Evolutionary conservation across 2,113 vertebrate species (phyloP), one percentile per base, ranked within the genome.

Genomic region (Eulemur macaco): DNA sequence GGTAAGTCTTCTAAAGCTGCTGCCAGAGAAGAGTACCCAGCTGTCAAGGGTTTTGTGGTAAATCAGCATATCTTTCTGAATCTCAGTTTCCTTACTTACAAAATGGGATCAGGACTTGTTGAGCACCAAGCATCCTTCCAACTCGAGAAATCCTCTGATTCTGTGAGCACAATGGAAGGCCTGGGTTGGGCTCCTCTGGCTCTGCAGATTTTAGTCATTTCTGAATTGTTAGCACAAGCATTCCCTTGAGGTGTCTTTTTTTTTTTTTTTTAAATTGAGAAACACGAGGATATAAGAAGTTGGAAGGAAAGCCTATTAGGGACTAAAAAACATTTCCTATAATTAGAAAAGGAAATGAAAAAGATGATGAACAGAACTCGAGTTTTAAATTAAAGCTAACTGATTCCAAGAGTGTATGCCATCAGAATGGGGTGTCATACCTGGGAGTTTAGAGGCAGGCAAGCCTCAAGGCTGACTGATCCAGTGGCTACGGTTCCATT

Each of bases 261-360:
- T 84, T 71, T 52, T 56, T 81, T 77, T 78, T 42, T 42, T 42
- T 42, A 84, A 95, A 89, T 66, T 77, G 9, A 68, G 45, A 27
- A 96, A 89, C 3, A 25, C 15, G 52, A 96, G 34, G 14, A 78
- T 42, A 45, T 4, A 74, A 52, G 18, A 82, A 69, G 52, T 86
- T 96, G 29, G 27, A 84, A 96, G 50, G 52, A 85, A 87, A 76
- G 23, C 8, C 73, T 74, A 2, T 47, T 88, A 63, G 45, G 88
- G 20, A 76, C 42, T 92, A 63, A 71, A 94, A 74, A 45, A 15
- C 29, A 69, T 71, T 84, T 95, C 14, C 17, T 86, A 29, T 54
- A 73, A 87, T 47, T 81, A 42, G 81, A 74, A 90, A 81, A 86
- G 25, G 80, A 94, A 95, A 77, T 71, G n/a, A 86, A 95, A 63